phyloP scores from a whole-genome alignment of 2,888 invertebrate species.

The Tiliacea aurago region DNA sequence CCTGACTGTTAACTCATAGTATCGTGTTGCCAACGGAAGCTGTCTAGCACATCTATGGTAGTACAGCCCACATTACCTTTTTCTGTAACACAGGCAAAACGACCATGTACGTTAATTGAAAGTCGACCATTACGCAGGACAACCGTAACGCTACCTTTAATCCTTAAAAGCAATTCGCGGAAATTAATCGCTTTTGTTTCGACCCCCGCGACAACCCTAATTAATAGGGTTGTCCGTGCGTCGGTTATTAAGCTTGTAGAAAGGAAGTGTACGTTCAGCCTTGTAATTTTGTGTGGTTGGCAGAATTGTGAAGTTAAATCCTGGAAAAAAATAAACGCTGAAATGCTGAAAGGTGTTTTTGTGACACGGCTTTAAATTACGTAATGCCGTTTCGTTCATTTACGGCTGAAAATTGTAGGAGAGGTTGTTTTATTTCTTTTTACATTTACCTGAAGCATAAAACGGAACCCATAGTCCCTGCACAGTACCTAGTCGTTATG shows the following conservation, averaged over 20 bases:
- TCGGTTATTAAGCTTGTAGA: slow-evolving; percentile 43
- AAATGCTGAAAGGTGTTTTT: slow-evolving; percentile 25
- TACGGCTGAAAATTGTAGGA: background rate
- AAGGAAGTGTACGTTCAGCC: slow-evolving; percentile 42
- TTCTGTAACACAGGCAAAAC: slow-evolving; percentile 12
- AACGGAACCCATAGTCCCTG: background rate
- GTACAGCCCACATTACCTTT: background rate
- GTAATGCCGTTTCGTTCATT: slow-evolving; percentile 9
- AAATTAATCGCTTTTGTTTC: slow-evolving; percentile 59
- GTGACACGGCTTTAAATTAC: slow-evolving; percentile 18
- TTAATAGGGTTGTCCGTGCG: slow-evolving; percentile 58
- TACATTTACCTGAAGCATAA: background rate
- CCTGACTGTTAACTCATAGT: background rate
- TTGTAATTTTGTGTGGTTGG: slow-evolving; percentile 49
- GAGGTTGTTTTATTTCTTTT: background rate
- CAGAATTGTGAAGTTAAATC: slow-evolving; percentile 44
- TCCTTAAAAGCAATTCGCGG: slow-evolving; percentile 42
- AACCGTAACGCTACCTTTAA: slow-evolving; percentile 14
- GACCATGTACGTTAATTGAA: slow-evolving; percentile 34
- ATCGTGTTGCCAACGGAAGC: background rate
- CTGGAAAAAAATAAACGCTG: slow-evolving; percentile 31
- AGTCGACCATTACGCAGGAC: slow-evolving; percentile 15
- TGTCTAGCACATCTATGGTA: background rate
- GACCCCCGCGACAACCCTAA: slow-evolving; percentile 56
- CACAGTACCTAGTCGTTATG: background rate